phyloP scores from a whole-genome alignment of 2,888 invertebrate genomes.

The Seira sanloemensis region DNA sequence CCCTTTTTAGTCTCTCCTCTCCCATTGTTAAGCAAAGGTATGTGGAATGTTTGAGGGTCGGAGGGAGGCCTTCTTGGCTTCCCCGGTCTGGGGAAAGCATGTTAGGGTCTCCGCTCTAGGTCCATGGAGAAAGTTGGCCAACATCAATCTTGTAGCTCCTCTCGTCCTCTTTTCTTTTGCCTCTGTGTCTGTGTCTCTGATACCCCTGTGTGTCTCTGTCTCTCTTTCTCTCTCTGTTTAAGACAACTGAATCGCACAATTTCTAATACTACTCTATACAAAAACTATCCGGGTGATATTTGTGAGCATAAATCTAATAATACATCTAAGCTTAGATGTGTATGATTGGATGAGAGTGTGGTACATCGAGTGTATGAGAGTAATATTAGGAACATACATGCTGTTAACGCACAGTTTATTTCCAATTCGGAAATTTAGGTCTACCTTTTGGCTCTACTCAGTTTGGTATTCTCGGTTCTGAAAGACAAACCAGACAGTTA shows the following conservation, averaged over 20 bases:
- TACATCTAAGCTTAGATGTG: slow-evolving; percentile 59
- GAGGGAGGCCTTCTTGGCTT: slow-evolving; percentile 31
- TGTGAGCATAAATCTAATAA: slow-evolving; percentile 24
- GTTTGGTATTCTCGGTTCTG: too few relatives aligned
- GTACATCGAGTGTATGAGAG: slow-evolving; percentile 57
- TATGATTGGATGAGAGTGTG: too few relatives aligned
- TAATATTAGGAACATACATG: slow-evolving; percentile 52
- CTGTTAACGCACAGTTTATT: slow-evolving; percentile 57
- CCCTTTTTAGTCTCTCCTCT: neutral
- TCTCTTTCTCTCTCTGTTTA: slow-evolving; percentile 30
- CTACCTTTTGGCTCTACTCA: too few relatives aligned
- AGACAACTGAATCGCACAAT: slow-evolving; percentile 52
- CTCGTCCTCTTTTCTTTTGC: too few relatives aligned
- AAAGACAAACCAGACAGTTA: too few relatives aligned
- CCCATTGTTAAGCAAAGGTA: slow-evolving; percentile 58
- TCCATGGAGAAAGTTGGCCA: too few relatives aligned
- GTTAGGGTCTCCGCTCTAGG: too few relatives aligned
- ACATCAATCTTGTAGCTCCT: too few relatives aligned
- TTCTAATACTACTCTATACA: slow-evolving; percentile 61
- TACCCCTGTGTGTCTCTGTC: slow-evolving; percentile 52
- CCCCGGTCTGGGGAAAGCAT: too few relatives aligned
- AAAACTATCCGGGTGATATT: too few relatives aligned
- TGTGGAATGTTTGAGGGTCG: slow-evolving; percentile 62
- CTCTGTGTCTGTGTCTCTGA: slow-evolving; percentile 29
- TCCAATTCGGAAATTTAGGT: slow-evolving; percentile 23